Evolutionary conservation across 2,797 vertebrate genomes (phyloP).

Genomic region (Schizothorax lantsangensis): DNA sequence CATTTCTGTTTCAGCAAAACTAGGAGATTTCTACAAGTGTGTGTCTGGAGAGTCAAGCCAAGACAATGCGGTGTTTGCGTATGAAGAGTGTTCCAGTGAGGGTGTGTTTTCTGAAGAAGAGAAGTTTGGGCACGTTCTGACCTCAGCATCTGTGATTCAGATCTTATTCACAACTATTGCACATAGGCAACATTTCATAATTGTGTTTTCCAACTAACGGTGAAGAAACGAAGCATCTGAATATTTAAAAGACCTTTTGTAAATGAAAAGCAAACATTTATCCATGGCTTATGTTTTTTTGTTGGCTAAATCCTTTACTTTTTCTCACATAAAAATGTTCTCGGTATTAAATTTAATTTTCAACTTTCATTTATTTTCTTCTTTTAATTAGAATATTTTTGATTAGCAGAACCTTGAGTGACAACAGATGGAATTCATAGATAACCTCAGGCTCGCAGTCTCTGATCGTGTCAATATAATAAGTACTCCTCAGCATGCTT

Average conservation of each 20-base stretch:
- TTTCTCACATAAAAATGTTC: not conserved
- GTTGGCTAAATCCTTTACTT: not conserved
- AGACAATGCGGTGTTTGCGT: constrained; percentile 16
- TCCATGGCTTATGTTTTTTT: not conserved
- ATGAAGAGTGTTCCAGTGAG: constrained; percentile 8
- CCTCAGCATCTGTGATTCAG: constrained; percentile 8
- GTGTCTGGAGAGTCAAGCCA: constrained; percentile 9
- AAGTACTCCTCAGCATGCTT: constrained; percentile 57
- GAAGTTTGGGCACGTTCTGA: not conserved
- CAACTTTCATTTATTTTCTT: not conserved
- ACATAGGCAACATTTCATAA: not conserved
- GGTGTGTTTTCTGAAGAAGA: not conserved
- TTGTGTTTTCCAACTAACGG: not conserved
- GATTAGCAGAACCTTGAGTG: constrained; percentile 48
- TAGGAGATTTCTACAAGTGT: not conserved
- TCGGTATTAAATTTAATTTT: not conserved
- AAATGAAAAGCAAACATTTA: not conserved
- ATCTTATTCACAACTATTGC: constrained; percentile 14
- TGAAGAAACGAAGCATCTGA: not conserved
- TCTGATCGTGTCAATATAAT: constrained; percentile 69
- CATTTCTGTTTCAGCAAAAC: not conserved
- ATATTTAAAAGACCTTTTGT: not conserved
- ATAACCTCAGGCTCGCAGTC: constrained; percentile 61
- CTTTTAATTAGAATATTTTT: not conserved
- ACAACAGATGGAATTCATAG: constrained; percentile 61